Conservation (phyloP, 2,797 vertebrate species). For the Dermochelys coriacea region DNA sequence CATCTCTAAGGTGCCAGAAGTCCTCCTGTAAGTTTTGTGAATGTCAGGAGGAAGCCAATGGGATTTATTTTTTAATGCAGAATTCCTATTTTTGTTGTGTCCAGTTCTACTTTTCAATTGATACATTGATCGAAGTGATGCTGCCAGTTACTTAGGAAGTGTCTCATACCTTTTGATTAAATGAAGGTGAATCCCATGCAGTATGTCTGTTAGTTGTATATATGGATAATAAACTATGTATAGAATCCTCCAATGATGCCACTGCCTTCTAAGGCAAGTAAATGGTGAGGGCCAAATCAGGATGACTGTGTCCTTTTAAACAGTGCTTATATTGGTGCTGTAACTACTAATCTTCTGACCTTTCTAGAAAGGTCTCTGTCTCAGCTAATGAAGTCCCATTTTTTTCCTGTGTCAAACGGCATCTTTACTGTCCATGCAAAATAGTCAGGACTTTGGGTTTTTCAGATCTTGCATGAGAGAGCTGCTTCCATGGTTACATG, state of each 20-base stretch:
- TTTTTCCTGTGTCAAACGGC: background rate
- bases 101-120: background rate
- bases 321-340: background rate
- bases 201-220: background rate
- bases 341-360: background rate
- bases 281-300: background rate
- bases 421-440: background rate
- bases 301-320: background rate
- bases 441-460: background rate
- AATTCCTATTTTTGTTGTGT: background rate
- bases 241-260: background rate
- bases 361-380: background rate
- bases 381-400: background rate
- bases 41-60: background rate
- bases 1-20: too few relatives aligned
- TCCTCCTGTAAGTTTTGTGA: background rate
- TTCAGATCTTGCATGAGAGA: background rate
- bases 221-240: background rate
- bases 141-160: background rate
- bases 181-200: background rate
- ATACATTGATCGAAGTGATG: background rate
- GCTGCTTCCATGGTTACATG: background rate
- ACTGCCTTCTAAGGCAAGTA: background rate
- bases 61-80: background rate
- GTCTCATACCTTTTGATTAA: background rate